These are phyloP conservation scores for Xestobium rufovillosum DNA, from an alignment of 2,888 invertebrate species.

Conservation along the genomic window DNA sequence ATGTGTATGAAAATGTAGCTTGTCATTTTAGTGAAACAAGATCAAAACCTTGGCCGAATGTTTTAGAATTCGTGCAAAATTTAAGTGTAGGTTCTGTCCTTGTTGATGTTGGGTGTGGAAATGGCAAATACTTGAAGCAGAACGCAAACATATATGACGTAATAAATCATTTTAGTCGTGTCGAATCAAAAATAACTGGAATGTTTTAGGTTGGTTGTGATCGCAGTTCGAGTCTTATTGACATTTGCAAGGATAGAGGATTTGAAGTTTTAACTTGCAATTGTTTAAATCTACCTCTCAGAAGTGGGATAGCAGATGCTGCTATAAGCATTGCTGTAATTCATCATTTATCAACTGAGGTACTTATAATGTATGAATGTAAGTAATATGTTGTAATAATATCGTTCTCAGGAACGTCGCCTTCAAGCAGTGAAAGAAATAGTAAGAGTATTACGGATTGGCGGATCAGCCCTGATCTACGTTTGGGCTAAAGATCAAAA, in stretches of 20 bases:
- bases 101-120: constrained; percentile 94
- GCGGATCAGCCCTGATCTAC: constrained; percentile 78
- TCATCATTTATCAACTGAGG: constrained; percentile 84
- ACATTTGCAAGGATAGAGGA: constrained; percentile 54
- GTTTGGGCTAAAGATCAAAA: constrained; percentile 95
- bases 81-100: constrained; percentile 64
- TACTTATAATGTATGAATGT: constrained; percentile 34
- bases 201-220: constrained; percentile 70
- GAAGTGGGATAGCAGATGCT: constrained; percentile 63
- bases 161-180: constrained; percentile 17
- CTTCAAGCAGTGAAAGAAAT: constrained; percentile 69
- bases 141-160: constrained; percentile 57
- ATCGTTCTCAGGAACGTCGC: constrained; percentile 57
- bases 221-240: constrained; percentile 59
- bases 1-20: constrained; percentile 91
- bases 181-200: constrained; percentile 8
- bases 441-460: constrained; percentile 59
- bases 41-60: constrained; percentile 90
- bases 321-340: constrained; percentile 92
- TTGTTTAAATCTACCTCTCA: constrained; percentile 66
- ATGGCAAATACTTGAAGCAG: constrained; percentile 87
- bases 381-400: constrained; percentile 5
- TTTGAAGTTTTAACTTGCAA: constrained; percentile 70
- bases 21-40: constrained; percentile 91
- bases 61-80: constrained; percentile 66